Conservation (phyloP, 2,888 invertebrate species). For the Limnephilus auricula region DNA sequence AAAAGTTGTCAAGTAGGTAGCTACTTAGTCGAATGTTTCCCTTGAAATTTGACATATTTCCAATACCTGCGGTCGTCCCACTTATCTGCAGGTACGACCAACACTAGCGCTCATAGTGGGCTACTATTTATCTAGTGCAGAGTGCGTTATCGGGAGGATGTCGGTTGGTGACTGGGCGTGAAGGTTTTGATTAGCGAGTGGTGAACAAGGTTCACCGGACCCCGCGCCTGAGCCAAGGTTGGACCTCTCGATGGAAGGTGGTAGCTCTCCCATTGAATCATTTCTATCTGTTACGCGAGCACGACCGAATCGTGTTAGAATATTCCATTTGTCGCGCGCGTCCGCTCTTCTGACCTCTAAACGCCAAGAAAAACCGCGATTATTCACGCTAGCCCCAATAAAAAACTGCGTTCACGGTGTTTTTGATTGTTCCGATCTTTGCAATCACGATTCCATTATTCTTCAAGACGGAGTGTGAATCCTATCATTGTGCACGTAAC, state of each 20-base stretch:
- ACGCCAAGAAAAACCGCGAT: conserved; percentile 61
- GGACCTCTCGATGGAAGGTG: conserved; percentile 28
- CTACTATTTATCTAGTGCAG: background rate
- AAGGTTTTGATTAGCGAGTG: conserved; percentile 22
- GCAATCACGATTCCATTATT: conserved; percentile 69
- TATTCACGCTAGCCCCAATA: conserved; percentile 61
- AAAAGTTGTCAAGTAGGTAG: background rate
- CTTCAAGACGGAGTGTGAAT: conserved; percentile 72
- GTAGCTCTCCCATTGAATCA: conserved; percentile 22
- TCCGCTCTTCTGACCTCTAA: conserved; percentile 60
- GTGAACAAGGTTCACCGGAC: conserved; percentile 54
- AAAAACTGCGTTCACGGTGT: conserved; percentile 50
- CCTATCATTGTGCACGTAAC: conserved; percentile 77
- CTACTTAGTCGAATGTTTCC: background rate
- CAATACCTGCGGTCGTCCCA: background rate
- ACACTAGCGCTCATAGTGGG: background rate
- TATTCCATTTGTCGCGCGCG: conserved; percentile 41
- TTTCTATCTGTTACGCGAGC: conserved; percentile 28
- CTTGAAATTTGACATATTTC: background rate
- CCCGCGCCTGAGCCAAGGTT: conserved; percentile 48
- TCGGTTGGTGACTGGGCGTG: conserved; percentile 44
- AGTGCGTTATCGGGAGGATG: background rate
- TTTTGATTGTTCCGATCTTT: conserved; percentile 60
- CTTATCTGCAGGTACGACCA: background rate
- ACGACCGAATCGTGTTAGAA: conserved; percentile 31